Percentiles rank a stretch among this genome's conserved stretches.
Evolutionary conservation across 2,797 vertebrate genomes (phyloP).

Genomic region (Calcarius lapponicus): DNA sequence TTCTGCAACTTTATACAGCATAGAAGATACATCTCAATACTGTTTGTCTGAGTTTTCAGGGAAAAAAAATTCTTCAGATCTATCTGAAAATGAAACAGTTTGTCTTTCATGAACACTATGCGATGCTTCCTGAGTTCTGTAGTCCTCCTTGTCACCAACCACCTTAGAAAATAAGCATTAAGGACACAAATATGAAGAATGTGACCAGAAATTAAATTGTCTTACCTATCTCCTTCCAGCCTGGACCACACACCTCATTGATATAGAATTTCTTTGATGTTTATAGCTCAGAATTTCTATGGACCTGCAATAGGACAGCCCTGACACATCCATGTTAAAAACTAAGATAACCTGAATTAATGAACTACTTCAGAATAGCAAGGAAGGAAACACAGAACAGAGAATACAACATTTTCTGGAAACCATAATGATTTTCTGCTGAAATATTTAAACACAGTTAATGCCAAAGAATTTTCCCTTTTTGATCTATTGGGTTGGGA

Average conservation of each 20-base stretch:
- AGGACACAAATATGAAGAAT: not conserved
- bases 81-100: not conserved
- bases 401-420: conserved; percentile 19
- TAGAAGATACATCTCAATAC: not conserved
- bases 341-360: not conserved
- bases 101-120: not conserved
- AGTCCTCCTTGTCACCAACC: not conserved
- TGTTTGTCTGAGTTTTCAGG: not conserved
- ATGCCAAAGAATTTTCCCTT: conserved; percentile 58
- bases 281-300: not conserved
- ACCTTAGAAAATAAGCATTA: not conserved
- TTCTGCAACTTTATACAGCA: not conserved
- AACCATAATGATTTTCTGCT: conserved; percentile 31
- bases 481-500: conserved; percentile 18
- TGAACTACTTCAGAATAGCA: conserved; percentile 29
- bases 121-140: not conserved
- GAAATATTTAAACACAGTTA: conserved; percentile 36
- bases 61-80: not conserved
- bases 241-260: not conserved
- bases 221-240: not conserved
- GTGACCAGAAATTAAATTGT: not conserved
- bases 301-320: not conserved
- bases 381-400: conserved; percentile 41
- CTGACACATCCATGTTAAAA: conserved; percentile 8
- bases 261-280: not conserved